phyloP scores from a whole-genome alignment of 2,888 invertebrate species.

The Mimachlamys varia region DNA sequence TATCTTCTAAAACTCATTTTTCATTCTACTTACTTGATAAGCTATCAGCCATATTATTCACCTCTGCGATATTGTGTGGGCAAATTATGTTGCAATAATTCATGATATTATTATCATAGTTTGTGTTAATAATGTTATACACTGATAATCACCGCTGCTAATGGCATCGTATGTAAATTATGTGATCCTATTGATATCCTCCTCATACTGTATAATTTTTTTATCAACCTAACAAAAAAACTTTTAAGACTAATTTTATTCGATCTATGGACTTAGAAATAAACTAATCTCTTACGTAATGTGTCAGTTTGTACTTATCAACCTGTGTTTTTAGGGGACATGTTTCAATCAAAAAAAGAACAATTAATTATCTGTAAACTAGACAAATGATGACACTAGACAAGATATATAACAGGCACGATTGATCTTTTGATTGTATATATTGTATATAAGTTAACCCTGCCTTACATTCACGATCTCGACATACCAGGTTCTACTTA shows the following conservation, averaged over 20 bases:
- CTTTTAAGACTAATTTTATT: background rate
- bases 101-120: background rate
- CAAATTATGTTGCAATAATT: too few species aligned
- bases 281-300: background rate
- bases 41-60: too few species aligned
- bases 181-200: background rate
- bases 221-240: background rate
- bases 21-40: too few species aligned
- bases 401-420: background rate
- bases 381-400: slow-evolving; percentile 29
- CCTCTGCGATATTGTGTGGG: too few species aligned
- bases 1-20: too few species aligned
- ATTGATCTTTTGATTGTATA: background rate
- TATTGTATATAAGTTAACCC: background rate
- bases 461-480: background rate
- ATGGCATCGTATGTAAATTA: background rate
- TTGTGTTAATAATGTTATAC: background rate
- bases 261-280: background rate
- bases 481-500: slow-evolving; percentile 5
- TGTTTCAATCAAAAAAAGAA: slow-evolving; percentile 3
- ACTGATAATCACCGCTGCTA: background rate
- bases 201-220: background rate
- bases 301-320: background rate
- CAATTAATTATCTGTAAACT: slow-evolving; percentile 24
- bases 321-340: background rate